Evolutionary conservation across 2,113 vertebrate species (phyloP), one percentile per base, ranked within the genome.

Genomic region (Pandion haliaetus): DNA sequence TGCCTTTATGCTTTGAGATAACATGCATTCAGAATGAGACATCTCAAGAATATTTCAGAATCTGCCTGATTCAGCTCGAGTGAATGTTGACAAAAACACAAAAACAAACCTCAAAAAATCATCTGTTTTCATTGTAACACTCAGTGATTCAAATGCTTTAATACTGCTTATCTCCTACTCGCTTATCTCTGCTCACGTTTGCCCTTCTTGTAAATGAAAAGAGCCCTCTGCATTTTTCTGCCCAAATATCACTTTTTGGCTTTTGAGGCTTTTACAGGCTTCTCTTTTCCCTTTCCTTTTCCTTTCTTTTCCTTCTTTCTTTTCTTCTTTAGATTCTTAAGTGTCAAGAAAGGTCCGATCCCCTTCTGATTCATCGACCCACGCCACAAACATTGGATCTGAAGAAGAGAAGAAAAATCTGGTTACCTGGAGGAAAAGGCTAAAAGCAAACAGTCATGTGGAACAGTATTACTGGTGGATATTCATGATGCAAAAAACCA

Each of bases 311-410:
- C 85, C 70, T 98, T 90, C 40, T 93, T 97, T 61, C 59, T 94
- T 65, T 40, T 73, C 45, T 86, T 92, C 1, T 5, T n/a, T 47
- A 82, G 5, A 69, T 88, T 97, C 17, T 57, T 24, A n/a, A 97
- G 7, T 31, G 93, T 94, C 49, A 93, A 72, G 47, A 69, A 98
- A 34, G 3, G 32, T 40, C 95, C 97, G 5, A 91, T 2, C 44
- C 92, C 97, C 76, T 90, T 98, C 31, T 93, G 72, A 14, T 98
- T 97, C 96, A 97, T 97, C 3, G 66, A 19, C 14, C 90, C 96
- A 66, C 38, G 57, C 97, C 97, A 98, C 94, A 97, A 97, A 1
- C 95, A 88, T 77, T 97, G 97, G 70, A 98, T 86, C 98, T 98
- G 95, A 69, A 96, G 94, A 58, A 65, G 31, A 54, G 80, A 79